These are phyloP conservation scores for Hesperia comma DNA, from an alignment of 2,888 invertebrate genomes.

Conservation along the genomic window DNA sequence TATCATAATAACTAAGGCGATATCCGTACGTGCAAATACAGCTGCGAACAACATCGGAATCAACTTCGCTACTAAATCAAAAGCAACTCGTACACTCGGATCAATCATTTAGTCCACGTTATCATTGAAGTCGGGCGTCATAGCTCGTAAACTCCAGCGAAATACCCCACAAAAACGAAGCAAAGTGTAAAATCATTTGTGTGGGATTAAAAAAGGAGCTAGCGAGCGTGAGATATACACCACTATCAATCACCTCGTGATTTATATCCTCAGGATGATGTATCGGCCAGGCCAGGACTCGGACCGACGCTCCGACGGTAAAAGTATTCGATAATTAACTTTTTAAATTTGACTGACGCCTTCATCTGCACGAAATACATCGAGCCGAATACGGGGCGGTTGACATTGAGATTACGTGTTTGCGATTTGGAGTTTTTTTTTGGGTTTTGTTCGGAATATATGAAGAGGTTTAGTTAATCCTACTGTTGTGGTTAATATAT, in stretches of 20 bases:
- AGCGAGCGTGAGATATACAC: conserved; percentile 78
- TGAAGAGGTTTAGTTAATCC: too few relatives aligned
- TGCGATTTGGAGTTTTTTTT: conserved; percentile 4
- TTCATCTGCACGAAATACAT: conserved; percentile 58
- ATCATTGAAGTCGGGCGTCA: conserved; percentile 1
- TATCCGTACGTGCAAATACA: too few relatives aligned
- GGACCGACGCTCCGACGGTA: conserved; percentile 60
- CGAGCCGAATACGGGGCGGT: conserved; percentile 30
- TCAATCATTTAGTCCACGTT: conserved; percentile 28
- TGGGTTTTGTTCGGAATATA: neutral
- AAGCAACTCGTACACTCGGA: conserved; percentile 3
- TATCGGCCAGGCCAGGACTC: conserved; percentile 63
- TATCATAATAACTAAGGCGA: too few relatives aligned
- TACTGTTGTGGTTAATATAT: too few relatives aligned
- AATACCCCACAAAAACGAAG: conserved; percentile 58
- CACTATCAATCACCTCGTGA: conserved; percentile 81
- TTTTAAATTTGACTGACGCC: conserved; percentile 80
- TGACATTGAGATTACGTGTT: conserved; percentile 29
- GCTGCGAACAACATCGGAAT: neutral
- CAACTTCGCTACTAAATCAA: neutral
- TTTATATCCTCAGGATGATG: conserved; percentile 81
- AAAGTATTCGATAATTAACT: conserved; percentile 82
- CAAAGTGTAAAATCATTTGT: conserved; percentile 82
- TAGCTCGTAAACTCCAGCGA: conserved; percentile 28
- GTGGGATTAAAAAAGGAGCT: conserved; percentile 81